Base-by-base conservation (phyloP, 1,140 invertebrate species). In the Schmidtea mediterranea region DNA sequence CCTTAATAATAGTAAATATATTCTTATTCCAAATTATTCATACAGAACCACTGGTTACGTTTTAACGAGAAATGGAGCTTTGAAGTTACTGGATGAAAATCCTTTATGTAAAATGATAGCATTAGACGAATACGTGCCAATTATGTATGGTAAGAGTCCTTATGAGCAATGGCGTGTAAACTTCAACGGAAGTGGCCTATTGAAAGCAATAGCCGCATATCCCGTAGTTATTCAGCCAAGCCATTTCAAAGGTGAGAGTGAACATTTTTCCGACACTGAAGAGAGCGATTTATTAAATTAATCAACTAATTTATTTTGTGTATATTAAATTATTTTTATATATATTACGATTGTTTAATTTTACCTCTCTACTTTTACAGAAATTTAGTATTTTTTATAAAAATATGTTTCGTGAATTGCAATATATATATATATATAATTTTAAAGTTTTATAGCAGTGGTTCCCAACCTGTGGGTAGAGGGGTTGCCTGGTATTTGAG, bases 41-140 rank as follows among this genome's bases (percentile, higher is more conserved):
- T 95, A 97, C 60, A 97, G 90, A 90, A 97, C 90, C 0, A 62
- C 97, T 0, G 83, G 81, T 12, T 94, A 94, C 59, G 66, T 76
- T 2, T 56, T 86, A 3, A 76, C 74, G 5, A 54, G 59, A 1
- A 55, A 56, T 38, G 82, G 82, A 12, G 79, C 79, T 0, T 59
- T 64, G 49, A 84, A 82, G 65, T 64, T 86, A 10, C 51, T 95
- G 0, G 69, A 70, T 1, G 76, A 76, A 1, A 69, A 82, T 21
- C 90, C 90, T 0, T 62, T 95, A 3, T 60, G 72, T 1, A 81
- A 80, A 55, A 65, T 97, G 58, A 58, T 97, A 22, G 87, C 90
- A 0, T 84, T 97, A 0, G 90, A 97, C 65, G 90, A 97, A 63
- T 97, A 77, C 66, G 62, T 97, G 12, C 89, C 90, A 0, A 79